phyloP scores from a whole-genome alignment of 2,888 invertebrate genomes.

The Chrysina gloriosa region DNA sequence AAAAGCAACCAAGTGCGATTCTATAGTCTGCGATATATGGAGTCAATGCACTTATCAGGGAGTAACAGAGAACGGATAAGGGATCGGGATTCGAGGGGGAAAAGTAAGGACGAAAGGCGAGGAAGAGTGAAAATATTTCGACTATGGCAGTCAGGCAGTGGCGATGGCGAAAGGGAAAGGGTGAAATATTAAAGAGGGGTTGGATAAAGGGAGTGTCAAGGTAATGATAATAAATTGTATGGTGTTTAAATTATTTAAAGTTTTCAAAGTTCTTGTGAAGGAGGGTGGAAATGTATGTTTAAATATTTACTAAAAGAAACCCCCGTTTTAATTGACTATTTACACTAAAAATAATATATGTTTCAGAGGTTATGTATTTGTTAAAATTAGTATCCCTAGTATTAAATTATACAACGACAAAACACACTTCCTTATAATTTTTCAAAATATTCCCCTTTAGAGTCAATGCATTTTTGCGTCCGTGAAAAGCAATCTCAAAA shows the following conservation, averaged over 20 bases:
- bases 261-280: background rate
- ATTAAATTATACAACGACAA: too few relatives aligned
- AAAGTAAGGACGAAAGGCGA: background rate
- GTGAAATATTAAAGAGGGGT: slow-evolving; percentile 18
- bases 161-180: background rate
- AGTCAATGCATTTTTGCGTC: too few relatives aligned
- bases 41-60: slow-evolving; percentile 17
- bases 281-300: background rate
- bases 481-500: too few relatives aligned
- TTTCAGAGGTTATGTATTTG: too few relatives aligned
- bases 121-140: background rate
- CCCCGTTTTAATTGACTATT: too few relatives aligned
- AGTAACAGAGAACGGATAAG: background rate
- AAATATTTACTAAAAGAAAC: too few relatives aligned
- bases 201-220: slow-evolving; percentile 14
- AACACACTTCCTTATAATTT: too few relatives aligned
- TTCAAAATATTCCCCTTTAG: too few relatives aligned
- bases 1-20: slow-evolving; percentile 1
- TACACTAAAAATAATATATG: too few relatives aligned
- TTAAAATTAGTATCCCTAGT: too few relatives aligned
- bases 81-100: background rate
- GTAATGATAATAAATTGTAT: slow-evolving; percentile 27
- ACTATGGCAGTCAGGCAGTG: too few relatives aligned
- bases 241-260: slow-evolving; percentile 15
- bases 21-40: background rate